Evolutionary conservation across 2,113 vertebrate species (phyloP).

Genomic region (Seriola rivoliana): DNA sequence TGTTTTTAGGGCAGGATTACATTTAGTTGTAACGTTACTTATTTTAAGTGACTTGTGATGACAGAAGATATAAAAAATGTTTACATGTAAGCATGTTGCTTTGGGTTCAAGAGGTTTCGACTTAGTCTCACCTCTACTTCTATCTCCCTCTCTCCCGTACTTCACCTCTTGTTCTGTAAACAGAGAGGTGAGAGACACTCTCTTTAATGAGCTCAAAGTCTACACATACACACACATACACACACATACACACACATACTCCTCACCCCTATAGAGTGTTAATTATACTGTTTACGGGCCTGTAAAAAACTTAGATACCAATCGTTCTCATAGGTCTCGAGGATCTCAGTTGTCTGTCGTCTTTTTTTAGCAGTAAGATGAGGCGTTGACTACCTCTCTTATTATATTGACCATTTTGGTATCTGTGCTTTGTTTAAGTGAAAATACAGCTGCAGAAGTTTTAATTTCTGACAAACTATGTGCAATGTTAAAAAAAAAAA

Average conservation of each 20-base stretch:
- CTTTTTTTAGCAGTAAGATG: slow-evolving; percentile 10
- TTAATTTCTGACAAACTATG: not conserved
- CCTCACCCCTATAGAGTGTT: not conserved
- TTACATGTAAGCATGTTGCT: not conserved
- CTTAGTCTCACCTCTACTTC: not conserved
- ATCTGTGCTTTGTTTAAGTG: not conserved
- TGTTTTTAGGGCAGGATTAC: not conserved
- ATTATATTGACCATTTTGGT: not conserved
- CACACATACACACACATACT: not conserved
- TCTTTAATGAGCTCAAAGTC: slow-evolving; percentile 51
- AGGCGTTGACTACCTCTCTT: not conserved
- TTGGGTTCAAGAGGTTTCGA: not conserved
- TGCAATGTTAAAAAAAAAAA: not conserved
- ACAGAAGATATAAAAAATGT: not conserved
- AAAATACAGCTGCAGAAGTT: not conserved
- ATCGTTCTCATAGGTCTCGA: not conserved
- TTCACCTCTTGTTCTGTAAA: slow-evolving; percentile 37
- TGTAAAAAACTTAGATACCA: not conserved
- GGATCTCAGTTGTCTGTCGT: not conserved
- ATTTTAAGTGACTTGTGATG: not conserved
- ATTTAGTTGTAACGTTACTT: not conserved
- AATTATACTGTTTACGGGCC: slow-evolving; percentile 25
- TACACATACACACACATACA: slow-evolving; percentile 5
- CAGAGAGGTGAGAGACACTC: slow-evolving; percentile 27
- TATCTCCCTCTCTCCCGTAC: not conserved